phyloP scores from a whole-genome alignment of 2,113 vertebrate genomes.

The Hippocampus mohnikei region DNA sequence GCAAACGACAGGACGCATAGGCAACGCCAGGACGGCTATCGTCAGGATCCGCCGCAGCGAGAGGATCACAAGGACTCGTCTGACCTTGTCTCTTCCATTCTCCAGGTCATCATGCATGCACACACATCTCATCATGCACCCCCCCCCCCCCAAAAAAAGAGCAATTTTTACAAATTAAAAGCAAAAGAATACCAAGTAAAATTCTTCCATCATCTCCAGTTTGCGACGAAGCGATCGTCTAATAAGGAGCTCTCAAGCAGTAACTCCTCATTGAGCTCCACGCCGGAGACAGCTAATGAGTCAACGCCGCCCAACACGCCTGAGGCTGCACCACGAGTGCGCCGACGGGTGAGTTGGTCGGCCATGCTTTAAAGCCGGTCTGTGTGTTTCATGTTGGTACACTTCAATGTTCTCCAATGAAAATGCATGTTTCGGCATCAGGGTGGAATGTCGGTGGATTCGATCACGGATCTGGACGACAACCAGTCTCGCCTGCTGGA shows the following conservation, averaged over 20 bases:
- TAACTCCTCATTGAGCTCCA: slow-evolving; percentile 97
- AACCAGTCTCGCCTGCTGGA: slow-evolving; percentile 93
- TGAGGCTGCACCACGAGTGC: slow-evolving; percentile 81
- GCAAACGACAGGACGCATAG: slow-evolving; percentile 79
- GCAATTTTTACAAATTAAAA: not conserved
- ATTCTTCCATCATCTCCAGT: slow-evolving; percentile 61
- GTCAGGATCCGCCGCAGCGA: slow-evolving; percentile 74
- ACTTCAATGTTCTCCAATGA: not conserved
- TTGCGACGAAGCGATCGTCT: slow-evolving; percentile 85
- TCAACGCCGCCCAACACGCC: slow-evolving; percentile 90
- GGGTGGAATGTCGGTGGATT: slow-evolving; percentile 99
- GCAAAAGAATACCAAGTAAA: not conserved
- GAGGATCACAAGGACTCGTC: slow-evolving; percentile 88
- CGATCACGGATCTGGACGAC: slow-evolving; percentile 96
- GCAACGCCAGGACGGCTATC: slow-evolving; percentile 72
- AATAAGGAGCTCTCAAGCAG: slow-evolving; percentile 97
- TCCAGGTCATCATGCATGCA: slow-evolving; percentile 62
- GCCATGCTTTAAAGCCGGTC: not conserved
- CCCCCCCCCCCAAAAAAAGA: not conserved
- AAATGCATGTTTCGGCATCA: slow-evolving; percentile 40
- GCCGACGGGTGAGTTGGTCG: slow-evolving; percentile 79
- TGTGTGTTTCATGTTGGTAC: not conserved
- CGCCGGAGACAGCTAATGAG: slow-evolving; percentile 94
- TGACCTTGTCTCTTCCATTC: slow-evolving; percentile 84
- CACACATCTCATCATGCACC: not conserved